Percentiles rank a stretch among this genome's conserved stretches.
phyloP scores from a whole-genome alignment of 1,140 invertebrate species.

The Lutraria rhynchaena region DNA sequence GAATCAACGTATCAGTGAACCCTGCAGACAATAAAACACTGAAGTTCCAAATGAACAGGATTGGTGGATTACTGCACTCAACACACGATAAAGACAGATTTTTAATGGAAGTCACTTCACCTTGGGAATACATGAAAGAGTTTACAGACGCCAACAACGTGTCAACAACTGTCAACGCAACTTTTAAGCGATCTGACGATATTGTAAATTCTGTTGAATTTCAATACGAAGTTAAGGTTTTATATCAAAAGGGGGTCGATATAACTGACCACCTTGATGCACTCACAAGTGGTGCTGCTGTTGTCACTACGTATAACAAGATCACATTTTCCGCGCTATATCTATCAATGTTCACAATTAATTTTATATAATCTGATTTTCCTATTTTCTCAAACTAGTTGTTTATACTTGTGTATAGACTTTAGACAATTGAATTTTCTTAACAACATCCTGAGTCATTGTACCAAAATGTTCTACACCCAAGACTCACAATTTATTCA shows the following conservation, averaged over 20 bases:
- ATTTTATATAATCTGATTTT: too few relatives aligned
- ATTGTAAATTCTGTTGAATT: neutral
- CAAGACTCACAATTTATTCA: too few relatives aligned
- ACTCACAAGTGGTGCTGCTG: too few relatives aligned
- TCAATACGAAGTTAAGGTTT: conserved; percentile 5
- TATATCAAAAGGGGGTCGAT: neutral
- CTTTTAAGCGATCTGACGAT: neutral
- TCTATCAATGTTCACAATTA: too few relatives aligned
- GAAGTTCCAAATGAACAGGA: conserved; percentile 2
- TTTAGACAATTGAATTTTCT: too few relatives aligned
- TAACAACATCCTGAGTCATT: too few relatives aligned
- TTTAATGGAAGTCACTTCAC: conserved; percentile 30
- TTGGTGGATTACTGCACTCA: conserved; percentile 3
- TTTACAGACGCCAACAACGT: conserved; percentile 16
- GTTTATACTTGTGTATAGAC: too few relatives aligned
- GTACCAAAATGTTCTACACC: too few relatives aligned
- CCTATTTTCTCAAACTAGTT: too few relatives aligned
- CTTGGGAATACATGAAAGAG: neutral
- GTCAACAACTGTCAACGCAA: neutral
- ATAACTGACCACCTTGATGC: too few relatives aligned
- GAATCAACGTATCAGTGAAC: neutral
- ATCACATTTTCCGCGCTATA: too few relatives aligned
- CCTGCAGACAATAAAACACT: neutral
- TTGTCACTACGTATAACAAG: too few relatives aligned
- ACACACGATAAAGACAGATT: conserved; percentile 22